These are phyloP conservation scores for Bothrops jararaca DNA, from an alignment of 2,113 vertebrate genomes.

Conservation along the genomic window DNA sequence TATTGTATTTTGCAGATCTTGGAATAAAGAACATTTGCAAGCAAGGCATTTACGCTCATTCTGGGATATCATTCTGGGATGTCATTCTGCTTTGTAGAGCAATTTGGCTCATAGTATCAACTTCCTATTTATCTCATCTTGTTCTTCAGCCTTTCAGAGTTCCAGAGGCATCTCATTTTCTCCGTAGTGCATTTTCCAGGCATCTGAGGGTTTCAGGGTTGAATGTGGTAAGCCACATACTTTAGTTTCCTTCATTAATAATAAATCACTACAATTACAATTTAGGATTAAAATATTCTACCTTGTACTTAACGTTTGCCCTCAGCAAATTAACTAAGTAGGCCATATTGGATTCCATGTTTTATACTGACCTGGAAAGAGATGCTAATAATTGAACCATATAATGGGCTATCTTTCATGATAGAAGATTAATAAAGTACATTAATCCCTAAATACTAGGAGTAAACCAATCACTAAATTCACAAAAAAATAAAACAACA, in stretches of 20 bases:
- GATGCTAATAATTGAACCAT: neutral
- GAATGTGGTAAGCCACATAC: slow-evolving; percentile 33
- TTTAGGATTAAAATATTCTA: slow-evolving; percentile 42
- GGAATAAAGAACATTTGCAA: slow-evolving; percentile 28
- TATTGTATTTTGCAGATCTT: slow-evolving; percentile 12
- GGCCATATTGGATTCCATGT: neutral
- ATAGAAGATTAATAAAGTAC: neutral
- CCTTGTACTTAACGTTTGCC: slow-evolving; percentile 35
- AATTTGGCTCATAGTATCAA: slow-evolving; percentile 32
- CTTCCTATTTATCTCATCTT: slow-evolving; percentile 53
- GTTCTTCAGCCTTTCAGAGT: slow-evolving; percentile 46
- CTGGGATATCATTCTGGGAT: slow-evolving; percentile 38
- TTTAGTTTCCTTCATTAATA: slow-evolving; percentile 39
- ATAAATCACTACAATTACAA: slow-evolving; percentile 36
- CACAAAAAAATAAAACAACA: neutral
- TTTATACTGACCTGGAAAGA: neutral
- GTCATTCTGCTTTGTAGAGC: slow-evolving; percentile 33
- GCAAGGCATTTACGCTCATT: neutral
- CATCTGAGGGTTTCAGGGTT: slow-evolving; percentile 32
- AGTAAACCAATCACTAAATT: neutral
- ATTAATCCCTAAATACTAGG: neutral
- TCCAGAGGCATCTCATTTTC: slow-evolving; percentile 43
- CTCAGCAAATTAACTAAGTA: slow-evolving; percentile 43
- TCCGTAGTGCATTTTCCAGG: slow-evolving; percentile 26
- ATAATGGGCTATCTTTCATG: neutral